These are phyloP conservation scores for Apamea epomidion DNA, from an alignment of 2,888 invertebrate species.

Conservation along the genomic window DNA sequence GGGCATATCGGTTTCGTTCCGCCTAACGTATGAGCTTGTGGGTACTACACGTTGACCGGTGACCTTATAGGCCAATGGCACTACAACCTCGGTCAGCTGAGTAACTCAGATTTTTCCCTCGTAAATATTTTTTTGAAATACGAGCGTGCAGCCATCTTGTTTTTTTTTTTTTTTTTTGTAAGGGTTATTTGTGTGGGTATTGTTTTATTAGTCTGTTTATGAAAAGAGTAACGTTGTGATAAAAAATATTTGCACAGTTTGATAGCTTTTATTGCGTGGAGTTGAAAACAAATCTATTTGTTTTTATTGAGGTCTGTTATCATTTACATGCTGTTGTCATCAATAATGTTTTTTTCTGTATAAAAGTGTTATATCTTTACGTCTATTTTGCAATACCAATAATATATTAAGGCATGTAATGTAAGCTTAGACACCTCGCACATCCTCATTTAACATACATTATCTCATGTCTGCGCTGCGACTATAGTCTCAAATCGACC, in stretches of 20 bases:
- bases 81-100: constrained; percentile 68
- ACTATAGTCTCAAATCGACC: background rate
- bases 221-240: constrained; percentile 27
- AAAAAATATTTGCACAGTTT: constrained; percentile 25
- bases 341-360: too few relatives aligned
- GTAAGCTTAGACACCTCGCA: too few relatives aligned
- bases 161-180: background rate
- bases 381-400: too few relatives aligned
- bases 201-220: constrained; percentile 34
- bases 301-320: constrained; percentile 35
- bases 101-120: constrained; percentile 57
- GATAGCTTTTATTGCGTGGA: constrained; percentile 27
- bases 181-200: too few relatives aligned
- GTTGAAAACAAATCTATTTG: constrained; percentile 40
- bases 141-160: constrained; percentile 1
- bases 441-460: background rate
- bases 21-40: constrained; percentile 44
- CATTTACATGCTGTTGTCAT: background rate
- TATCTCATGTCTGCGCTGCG: too few relatives aligned
- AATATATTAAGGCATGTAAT: too few relatives aligned
- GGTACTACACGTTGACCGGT: constrained; percentile 69
- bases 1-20: constrained; percentile 53
- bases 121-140: constrained; percentile 44
- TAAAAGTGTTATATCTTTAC: too few relatives aligned
- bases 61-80: constrained; percentile 77